Percentiles rank a stretch among this genome's conserved stretches.
These are phyloP conservation scores for Gymnocheta viridis DNA, from an alignment of 2,888 invertebrate genomes.

Conservation along the genomic window DNA sequence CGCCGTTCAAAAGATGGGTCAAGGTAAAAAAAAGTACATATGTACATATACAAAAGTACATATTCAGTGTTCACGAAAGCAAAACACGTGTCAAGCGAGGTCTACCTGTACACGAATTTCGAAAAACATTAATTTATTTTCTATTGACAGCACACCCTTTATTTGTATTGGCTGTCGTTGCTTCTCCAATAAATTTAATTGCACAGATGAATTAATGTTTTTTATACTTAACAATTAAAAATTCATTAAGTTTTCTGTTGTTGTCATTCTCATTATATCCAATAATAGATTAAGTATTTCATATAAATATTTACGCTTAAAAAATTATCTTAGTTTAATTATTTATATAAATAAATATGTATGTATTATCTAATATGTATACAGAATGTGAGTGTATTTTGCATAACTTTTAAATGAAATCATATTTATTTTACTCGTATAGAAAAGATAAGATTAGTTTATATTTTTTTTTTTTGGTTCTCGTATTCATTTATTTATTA, in stretches of 20 bases:
- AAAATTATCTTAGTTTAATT: conserved; percentile 18
- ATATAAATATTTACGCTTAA: not conserved
- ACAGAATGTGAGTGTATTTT: not conserved
- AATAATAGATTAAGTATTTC: conserved; percentile 24
- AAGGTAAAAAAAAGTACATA: too few relatives aligned
- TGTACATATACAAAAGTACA: too few relatives aligned
- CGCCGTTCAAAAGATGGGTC: too few relatives aligned
- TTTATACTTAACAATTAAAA: not conserved
- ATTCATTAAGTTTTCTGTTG: not conserved
- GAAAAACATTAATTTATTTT: too few relatives aligned
- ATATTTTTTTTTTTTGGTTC: not conserved
- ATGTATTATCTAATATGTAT: not conserved
- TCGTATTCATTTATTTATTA: not conserved
- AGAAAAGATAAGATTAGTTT: conserved; percentile 6
- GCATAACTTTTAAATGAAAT: conserved; percentile 32
- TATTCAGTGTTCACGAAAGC: too few relatives aligned
- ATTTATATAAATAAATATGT: too few relatives aligned
- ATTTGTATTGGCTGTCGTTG: too few relatives aligned
- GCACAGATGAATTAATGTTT: too few relatives aligned
- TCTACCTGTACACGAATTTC: too few relatives aligned
- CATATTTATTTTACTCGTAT: not conserved
- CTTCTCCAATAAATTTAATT: too few relatives aligned
- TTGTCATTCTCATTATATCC: not conserved
- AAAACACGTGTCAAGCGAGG: too few relatives aligned
- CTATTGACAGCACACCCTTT: too few relatives aligned